phyloP scores from a whole-genome alignment of 2,113 vertebrate genomes.

The Chaetops frenatus region DNA sequence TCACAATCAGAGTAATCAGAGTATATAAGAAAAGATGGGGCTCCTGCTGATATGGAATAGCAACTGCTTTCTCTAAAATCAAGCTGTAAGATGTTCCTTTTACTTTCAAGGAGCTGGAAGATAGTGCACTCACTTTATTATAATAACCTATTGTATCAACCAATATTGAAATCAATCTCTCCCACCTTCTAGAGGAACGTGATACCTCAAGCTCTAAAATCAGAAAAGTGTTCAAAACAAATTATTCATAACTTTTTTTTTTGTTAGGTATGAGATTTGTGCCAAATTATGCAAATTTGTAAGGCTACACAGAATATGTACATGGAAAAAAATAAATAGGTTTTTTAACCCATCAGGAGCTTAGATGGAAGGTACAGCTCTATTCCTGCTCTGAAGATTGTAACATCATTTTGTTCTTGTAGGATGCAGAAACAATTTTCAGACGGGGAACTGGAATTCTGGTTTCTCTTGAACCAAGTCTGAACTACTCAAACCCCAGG shows the following conservation, averaged over 20 bases:
- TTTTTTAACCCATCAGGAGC: not conserved
- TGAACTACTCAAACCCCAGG: not conserved
- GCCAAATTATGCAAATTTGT: not conserved
- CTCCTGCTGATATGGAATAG: not conserved
- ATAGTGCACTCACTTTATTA: not conserved
- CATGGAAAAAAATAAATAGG: not conserved
- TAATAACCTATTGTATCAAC: not conserved
- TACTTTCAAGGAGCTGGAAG: not conserved
- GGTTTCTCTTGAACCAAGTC: not conserved
- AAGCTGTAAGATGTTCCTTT: not conserved
- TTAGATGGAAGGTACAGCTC: not conserved
- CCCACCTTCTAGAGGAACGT: not conserved
- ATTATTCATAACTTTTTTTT: not conserved
- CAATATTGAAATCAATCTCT: not conserved
- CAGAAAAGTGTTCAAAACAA: not conserved
- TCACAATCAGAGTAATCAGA: slow-evolving; percentile 33
- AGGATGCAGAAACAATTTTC: not conserved
- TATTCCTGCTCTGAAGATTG: not conserved
- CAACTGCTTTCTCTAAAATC: slow-evolving; percentile 32
- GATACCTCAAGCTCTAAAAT: not conserved
- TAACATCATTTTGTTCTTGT: not conserved
- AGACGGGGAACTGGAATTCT: not conserved
- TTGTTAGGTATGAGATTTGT: not conserved
- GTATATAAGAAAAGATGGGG: not conserved
- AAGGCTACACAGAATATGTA: not conserved